A percentile compares a stretch with the other conserved stretches of the same genome.
These are phyloP conservation scores for Pygmarrhopalites habei DNA, from an alignment of 1,140 invertebrate species.

Conservation along the genomic window DNA sequence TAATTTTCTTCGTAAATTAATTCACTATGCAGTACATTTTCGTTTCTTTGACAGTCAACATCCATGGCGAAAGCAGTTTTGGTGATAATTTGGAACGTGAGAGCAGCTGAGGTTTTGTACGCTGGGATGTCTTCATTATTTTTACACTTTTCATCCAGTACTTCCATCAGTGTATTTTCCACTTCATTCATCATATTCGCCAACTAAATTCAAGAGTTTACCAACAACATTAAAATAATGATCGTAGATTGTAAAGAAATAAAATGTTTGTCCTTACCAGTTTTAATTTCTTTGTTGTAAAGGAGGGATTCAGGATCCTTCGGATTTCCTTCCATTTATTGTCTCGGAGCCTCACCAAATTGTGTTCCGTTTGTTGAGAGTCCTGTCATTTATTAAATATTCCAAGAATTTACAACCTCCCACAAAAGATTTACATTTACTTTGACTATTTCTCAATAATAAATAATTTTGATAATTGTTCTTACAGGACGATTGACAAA, in stretches of 20 bases:
- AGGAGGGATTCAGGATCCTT: slow-evolving; percentile 32
- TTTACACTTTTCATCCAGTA: slow-evolving; percentile 34
- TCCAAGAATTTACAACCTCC: not conserved
- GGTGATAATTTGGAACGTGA: slow-evolving; percentile 37
- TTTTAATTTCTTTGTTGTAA: slow-evolving; percentile 37
- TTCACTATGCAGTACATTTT: slow-evolving; percentile 25
- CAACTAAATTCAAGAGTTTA: slow-evolving; percentile 13
- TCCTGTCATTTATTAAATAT: not conserved
- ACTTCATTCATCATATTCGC: slow-evolving; percentile 37
- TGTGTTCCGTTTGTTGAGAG: slow-evolving; percentile 29
- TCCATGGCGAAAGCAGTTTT: slow-evolving; percentile 39
- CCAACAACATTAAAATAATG: not conserved
- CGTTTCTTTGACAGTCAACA: slow-evolving; percentile 35
- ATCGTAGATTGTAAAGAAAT: not conserved
- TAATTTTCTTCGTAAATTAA: not conserved
- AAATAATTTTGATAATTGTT: not conserved
- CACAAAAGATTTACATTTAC: not conserved
- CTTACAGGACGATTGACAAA: slow-evolving; percentile 42
- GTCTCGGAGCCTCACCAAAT: slow-evolving; percentile 33
- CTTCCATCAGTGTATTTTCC: slow-evolving; percentile 34
- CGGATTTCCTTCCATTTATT: slow-evolving; percentile 36
- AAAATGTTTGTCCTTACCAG: slow-evolving; percentile 5
- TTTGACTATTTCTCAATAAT: not conserved
- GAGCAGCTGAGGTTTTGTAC: slow-evolving; percentile 33
- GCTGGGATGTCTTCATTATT: slow-evolving; percentile 27